phyloP scores from a whole-genome alignment of 2,888 invertebrate genomes.

The Liodrosophila aerea region DNA sequence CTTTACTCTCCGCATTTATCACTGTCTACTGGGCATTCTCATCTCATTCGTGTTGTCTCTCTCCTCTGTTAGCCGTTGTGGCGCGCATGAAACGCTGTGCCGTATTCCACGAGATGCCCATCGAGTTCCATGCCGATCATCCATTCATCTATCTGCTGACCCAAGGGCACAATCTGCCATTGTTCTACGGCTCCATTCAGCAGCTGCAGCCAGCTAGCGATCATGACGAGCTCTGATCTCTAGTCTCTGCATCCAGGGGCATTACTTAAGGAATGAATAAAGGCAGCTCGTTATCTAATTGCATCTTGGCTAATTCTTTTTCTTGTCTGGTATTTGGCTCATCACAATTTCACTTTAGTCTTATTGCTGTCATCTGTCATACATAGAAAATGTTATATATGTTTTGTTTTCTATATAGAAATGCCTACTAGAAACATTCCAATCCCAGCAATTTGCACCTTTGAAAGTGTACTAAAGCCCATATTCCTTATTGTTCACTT shows the following conservation, averaged over 20 bases:
- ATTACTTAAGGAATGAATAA: no score
- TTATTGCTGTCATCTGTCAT: no score
- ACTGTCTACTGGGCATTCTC: neutral
- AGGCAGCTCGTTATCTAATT: neutral
- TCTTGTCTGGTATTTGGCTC: no score
- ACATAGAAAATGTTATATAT: no score
- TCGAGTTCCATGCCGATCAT: conserved; percentile 75
- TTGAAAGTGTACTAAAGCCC: no score
- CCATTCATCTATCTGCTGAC: conserved; percentile 73
- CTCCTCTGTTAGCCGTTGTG: conserved; percentile 82
- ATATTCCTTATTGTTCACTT: no score
- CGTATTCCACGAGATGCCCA: conserved; percentile 32
- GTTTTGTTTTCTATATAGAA: no score
- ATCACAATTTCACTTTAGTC: no score
- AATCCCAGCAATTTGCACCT: no score
- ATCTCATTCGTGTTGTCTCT: neutral
- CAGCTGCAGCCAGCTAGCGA: conserved; percentile 30
- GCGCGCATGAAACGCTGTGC: conserved; percentile 74
- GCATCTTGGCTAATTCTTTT: no score
- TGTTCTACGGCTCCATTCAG: conserved; percentile 64
- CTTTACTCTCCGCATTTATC: neutral
- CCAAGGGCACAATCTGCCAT: conserved; percentile 38
- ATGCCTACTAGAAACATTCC: no score
- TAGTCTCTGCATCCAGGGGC: no score
- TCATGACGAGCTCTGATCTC: conserved; percentile 56